A percentile compares a stretch with the other conserved stretches of the same genome.
phyloP scores from a whole-genome alignment of 1,140 invertebrate genomes.

The Globodera rostochiensis region DNA sequence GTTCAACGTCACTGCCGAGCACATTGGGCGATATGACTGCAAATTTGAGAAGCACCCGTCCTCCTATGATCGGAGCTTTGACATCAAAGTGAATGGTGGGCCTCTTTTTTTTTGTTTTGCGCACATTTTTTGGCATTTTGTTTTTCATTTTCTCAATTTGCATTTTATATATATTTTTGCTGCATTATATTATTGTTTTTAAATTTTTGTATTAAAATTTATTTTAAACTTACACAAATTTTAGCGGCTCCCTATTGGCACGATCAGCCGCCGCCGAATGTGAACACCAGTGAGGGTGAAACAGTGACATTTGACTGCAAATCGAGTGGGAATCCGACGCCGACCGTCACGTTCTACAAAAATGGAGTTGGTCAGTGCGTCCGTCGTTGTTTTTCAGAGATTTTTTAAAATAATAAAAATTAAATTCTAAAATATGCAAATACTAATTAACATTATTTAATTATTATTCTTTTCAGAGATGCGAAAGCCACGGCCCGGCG shows the following conservation, averaged over 20 bases:
- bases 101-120: neutral
- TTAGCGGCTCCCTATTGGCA: slow-evolving; percentile 87
- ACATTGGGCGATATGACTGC: slow-evolving; percentile 61
- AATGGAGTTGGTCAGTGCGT: slow-evolving; percentile 76
- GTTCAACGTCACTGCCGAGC: slow-evolving; percentile 63
- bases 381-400: too few relatives aligned
- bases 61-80: slow-evolving; percentile 61
- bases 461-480: slow-evolving; percentile 53
- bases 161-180: too few relatives aligned
- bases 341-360: slow-evolving; percentile 91
- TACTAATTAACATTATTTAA: neutral
- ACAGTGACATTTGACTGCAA: slow-evolving; percentile 83
- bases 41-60: slow-evolving; percentile 51
- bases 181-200: too few relatives aligned
- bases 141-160: neutral
- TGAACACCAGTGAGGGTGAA: slow-evolving; percentile 89
- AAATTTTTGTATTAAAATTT: neutral
- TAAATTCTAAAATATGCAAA: neutral
- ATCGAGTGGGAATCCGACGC: slow-evolving; percentile 83
- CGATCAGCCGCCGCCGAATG: slow-evolving; percentile 79
- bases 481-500: slow-evolving; percentile 38
- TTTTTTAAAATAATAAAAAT: slow-evolving; percentile 27
- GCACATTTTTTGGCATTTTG: neutral
- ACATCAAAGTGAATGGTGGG: slow-evolving; percentile 62
- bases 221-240: slow-evolving; percentile 24